Evolutionary conservation across 2,797 vertebrate species (phyloP).

Genomic region (Acipenser oxyrinchus): DNA sequence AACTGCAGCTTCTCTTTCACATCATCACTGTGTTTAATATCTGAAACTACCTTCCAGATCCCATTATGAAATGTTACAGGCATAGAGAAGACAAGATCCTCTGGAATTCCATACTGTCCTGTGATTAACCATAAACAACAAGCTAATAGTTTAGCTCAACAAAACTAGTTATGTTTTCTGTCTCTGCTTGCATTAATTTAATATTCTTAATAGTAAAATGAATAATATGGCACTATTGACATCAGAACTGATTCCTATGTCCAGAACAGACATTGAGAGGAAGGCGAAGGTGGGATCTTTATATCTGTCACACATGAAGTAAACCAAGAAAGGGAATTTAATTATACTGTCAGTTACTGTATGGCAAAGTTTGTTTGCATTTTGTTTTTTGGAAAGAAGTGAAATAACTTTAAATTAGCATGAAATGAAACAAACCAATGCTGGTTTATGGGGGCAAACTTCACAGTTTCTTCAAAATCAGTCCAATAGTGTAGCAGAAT

Average conservation of each 20-base stretch:
- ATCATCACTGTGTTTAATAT: slow-evolving; percentile 47
- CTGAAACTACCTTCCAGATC: slow-evolving; percentile 53
- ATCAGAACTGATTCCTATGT: not conserved
- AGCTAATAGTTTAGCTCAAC: not conserved
- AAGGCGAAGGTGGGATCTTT: too few relatives aligned
- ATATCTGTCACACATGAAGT: too few relatives aligned
- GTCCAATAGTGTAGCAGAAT: not conserved
- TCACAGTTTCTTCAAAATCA: not conserved
- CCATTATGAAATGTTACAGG: slow-evolving; percentile 72
- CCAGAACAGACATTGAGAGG: not conserved
- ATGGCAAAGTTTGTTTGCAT: too few relatives aligned
- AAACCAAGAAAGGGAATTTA: too few relatives aligned
- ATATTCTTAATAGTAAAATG: not conserved
- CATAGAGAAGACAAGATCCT: slow-evolving; percentile 71
- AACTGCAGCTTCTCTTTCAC: slow-evolving; percentile 44
- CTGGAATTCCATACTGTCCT: slow-evolving; percentile 69
- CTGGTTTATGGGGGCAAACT: too few relatives aligned
- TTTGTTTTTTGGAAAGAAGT: too few relatives aligned
- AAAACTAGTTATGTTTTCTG: not conserved
- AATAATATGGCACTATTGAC: not conserved
- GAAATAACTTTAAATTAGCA: too few relatives aligned
- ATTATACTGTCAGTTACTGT: too few relatives aligned
- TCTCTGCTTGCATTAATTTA: not conserved
- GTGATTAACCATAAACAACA: slow-evolving; percentile 1
- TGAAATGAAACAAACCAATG: too few relatives aligned